Conservation (phyloP, 2,888 invertebrate genomes). For the Agriopis leucophaearia region DNA sequence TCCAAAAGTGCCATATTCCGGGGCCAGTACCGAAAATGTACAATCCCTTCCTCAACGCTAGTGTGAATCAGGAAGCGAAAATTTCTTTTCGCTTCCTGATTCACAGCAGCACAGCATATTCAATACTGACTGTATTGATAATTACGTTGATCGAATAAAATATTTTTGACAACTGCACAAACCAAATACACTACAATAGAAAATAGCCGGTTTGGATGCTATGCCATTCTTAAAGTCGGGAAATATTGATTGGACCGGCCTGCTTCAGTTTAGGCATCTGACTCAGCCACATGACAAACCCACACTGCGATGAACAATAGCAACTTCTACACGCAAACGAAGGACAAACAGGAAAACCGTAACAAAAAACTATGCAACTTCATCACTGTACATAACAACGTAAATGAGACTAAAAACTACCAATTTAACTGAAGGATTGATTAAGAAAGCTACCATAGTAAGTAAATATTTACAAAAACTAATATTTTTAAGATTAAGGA, state of each 20-base stretch:
- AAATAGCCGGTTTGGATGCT: background rate
- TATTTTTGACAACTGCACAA: background rate
- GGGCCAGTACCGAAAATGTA: no score
- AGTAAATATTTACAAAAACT: background rate
- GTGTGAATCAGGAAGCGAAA: no score
- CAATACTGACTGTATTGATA: no score
- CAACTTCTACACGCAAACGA: slow-evolving; percentile 1
- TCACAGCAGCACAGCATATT: no score
- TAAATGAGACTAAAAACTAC: slow-evolving; percentile 38
- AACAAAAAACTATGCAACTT: slow-evolving; percentile 5
- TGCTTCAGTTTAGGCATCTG: slow-evolving; percentile 13
- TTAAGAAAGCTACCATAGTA: background rate
- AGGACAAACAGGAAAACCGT: slow-evolving; percentile 38
- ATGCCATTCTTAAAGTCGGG: background rate
- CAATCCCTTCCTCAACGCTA: no score
- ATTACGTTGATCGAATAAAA: no score
- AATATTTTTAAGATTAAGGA: no score
- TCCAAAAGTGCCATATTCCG: no score
- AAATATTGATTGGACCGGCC: background rate
- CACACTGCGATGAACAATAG: slow-evolving; percentile 11
- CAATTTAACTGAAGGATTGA: slow-evolving; percentile 3
- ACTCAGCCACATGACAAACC: slow-evolving; percentile 18
- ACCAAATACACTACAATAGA: background rate
- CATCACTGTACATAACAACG: slow-evolving; percentile 12
- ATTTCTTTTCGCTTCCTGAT: no score